phyloP scores from a whole-genome alignment of 2,888 invertebrate genomes.

The Erpobdella octoculata region DNA sequence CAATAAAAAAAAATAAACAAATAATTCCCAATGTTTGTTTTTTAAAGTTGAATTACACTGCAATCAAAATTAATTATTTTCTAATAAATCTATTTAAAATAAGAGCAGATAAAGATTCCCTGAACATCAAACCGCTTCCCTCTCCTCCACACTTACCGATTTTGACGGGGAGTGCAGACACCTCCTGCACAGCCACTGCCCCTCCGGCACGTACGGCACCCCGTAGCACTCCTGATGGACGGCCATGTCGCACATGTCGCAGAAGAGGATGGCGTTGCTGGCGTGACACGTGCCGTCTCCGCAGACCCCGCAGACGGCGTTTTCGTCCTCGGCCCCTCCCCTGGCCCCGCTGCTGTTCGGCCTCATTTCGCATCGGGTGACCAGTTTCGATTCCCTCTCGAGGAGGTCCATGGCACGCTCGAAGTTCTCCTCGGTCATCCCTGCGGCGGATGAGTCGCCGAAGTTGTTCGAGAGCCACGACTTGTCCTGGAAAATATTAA shows the following conservation, averaged over 20 bases:
- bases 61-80: neutral
- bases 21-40: neutral
- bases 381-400: slow-evolving; percentile 75
- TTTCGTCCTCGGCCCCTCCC: slow-evolving; percentile 47
- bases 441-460: neutral
- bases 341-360: slow-evolving; percentile 48
- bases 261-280: slow-evolving; percentile 94
- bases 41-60: too few relatives aligned
- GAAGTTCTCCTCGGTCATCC: neutral
- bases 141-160: too few relatives aligned
- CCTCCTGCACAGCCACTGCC: slow-evolving; percentile 91
- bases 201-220: slow-evolving; percentile 90
- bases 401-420: slow-evolving; percentile 93
- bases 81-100: neutral
- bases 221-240: slow-evolving; percentile 98
- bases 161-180: slow-evolving; percentile 88
- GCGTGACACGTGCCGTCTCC: slow-evolving; percentile 98
- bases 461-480: slow-evolving; percentile 2
- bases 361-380: neutral
- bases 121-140: too few relatives aligned
- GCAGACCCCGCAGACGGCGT: slow-evolving; percentile 96
- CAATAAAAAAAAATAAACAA: neutral
- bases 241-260: slow-evolving; percentile 98
- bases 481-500: neutral
- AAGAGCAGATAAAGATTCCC: neutral